Percentiles rank a stretch among this genome's conserved stretches.
Conservation (phyloP, 2,888 invertebrate species). For the Lasioglossum leucozonium region DNA sequence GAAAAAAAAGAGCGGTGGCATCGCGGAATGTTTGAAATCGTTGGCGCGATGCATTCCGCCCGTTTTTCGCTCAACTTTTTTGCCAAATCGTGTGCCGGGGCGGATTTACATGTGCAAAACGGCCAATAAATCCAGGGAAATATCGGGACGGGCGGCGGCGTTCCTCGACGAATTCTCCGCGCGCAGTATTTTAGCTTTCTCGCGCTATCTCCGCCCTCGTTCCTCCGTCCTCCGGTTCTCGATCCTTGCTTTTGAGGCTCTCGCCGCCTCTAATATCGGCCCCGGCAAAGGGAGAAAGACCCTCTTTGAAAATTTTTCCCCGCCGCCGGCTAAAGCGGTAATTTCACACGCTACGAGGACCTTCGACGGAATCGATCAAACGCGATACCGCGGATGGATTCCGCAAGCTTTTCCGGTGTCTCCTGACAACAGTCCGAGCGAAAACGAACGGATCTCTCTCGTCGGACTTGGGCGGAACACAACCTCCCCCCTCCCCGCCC, state of each 20-base stretch:
- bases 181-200: constrained; percentile 51
- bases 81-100: constrained; percentile 46
- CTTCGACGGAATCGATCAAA: constrained; percentile 58
- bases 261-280: constrained; percentile 50
- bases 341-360: constrained; percentile 65
- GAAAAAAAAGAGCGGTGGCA: constrained; percentile 1
- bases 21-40: constrained; percentile 64
- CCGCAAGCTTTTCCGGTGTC: constrained; percentile 17
- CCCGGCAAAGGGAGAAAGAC: constrained; percentile 46
- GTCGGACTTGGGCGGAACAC: neutral
- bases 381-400: constrained; percentile 25
- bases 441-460: constrained; percentile 1
- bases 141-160: constrained; percentile 53
- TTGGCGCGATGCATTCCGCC: constrained; percentile 37
- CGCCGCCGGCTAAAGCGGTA: constrained; percentile 64
- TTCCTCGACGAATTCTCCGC: constrained; percentile 38
- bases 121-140: constrained; percentile 71
- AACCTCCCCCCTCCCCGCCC: neutral
- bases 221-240: neutral
- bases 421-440: neutral
- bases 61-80: constrained; percentile 41
- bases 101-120: constrained; percentile 68
- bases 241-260: constrained; percentile 31
- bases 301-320: constrained; percentile 62
- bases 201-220: constrained; percentile 8